Conservation (phyloP, 2,888 invertebrate genomes). For the Podabrus alpinus region DNA sequence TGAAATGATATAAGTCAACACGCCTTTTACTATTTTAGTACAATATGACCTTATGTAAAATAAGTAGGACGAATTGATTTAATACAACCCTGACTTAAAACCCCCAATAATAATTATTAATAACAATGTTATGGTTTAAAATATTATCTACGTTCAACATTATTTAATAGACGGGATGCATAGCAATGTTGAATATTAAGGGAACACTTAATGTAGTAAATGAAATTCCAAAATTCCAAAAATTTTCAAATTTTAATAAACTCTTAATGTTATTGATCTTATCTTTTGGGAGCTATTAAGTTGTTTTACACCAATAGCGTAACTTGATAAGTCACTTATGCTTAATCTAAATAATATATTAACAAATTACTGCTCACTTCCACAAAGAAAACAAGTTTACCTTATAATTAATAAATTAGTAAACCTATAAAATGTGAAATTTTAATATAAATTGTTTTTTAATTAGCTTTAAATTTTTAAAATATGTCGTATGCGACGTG, state of each 20-base stretch:
- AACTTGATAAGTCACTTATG: background rate
- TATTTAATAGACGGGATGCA: too few relatives aligned
- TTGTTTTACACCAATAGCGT: background rate
- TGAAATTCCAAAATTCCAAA: too few relatives aligned
- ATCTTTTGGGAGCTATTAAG: background rate
- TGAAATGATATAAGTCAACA: constrained; percentile 3
- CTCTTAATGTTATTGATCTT: background rate
- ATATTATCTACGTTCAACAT: background rate
- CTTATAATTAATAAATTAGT: background rate
- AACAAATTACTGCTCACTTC: background rate
- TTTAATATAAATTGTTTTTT: background rate
- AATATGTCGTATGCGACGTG: background rate
- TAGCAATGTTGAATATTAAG: too few relatives aligned
- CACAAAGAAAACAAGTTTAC: background rate
- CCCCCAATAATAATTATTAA: background rate
- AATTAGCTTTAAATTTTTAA: background rate
- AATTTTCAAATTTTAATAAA: background rate
- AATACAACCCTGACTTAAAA: constrained; percentile 10
- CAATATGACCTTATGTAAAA: constrained; percentile 7
- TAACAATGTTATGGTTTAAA: background rate
- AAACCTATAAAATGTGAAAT: background rate
- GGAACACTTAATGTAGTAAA: too few relatives aligned
- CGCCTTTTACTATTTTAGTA: constrained; percentile 14
- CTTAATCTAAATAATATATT: background rate
- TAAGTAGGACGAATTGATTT: constrained; percentile 18